phyloP scores from a whole-genome alignment of 2,888 invertebrate genomes.

The Chymomyza fuscimana region DNA sequence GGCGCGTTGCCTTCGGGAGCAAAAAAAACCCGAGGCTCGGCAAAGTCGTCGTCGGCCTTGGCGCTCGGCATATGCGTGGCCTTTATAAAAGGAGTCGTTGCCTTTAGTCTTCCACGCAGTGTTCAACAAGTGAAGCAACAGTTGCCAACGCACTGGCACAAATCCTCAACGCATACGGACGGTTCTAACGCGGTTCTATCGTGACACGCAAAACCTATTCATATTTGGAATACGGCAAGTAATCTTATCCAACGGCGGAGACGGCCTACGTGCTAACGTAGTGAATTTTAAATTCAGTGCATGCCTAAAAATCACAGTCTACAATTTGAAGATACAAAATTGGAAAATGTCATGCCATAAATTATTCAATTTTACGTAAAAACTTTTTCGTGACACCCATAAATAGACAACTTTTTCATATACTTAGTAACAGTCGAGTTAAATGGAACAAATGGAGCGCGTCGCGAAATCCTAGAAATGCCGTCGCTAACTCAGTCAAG shows the following conservation, averaged over 20 bases:
- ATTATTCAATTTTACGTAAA: not conserved
- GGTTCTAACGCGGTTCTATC: not conserved
- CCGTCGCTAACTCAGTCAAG: slow-evolving; percentile 42
- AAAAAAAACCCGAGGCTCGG: slow-evolving; percentile 18
- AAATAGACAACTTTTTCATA: not conserved
- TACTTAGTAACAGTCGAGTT: not conserved
- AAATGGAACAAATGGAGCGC: slow-evolving; percentile 3
- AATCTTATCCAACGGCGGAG: not conserved
- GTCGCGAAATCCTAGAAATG: slow-evolving; percentile 67
- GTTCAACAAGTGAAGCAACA: slow-evolving; percentile 79
- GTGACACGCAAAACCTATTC: not conserved
- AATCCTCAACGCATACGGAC: not conserved
- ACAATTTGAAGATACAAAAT: not conserved
- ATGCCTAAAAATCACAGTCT: not conserved
- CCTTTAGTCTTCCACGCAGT: slow-evolving; percentile 73
- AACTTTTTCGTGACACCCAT: not conserved
- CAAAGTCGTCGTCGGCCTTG: slow-evolving; percentile 23
- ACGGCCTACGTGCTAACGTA: not conserved
- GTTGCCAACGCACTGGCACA: slow-evolving; percentile 46
- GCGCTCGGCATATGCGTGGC: slow-evolving; percentile 42
- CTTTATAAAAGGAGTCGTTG: slow-evolving; percentile 76
- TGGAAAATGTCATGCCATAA: not conserved
- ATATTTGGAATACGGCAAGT: not conserved
- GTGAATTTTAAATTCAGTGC: not conserved
- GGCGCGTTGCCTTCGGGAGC: slow-evolving; percentile 50